Base-by-base conservation (phyloP, 2,113 vertebrate species). In the Platysteira castanea region DNA sequence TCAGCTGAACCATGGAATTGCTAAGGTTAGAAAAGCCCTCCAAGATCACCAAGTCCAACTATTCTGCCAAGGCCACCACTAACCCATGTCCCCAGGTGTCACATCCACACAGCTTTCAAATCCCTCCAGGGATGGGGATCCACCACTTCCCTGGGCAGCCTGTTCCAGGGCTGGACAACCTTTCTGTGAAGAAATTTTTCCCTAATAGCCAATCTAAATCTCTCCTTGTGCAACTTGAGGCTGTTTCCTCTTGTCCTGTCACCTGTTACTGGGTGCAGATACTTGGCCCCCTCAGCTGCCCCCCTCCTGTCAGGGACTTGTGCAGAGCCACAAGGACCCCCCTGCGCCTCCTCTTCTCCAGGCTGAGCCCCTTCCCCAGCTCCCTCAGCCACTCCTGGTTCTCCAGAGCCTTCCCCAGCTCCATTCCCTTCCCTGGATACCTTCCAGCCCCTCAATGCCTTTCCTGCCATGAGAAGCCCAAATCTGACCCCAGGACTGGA, bases 201-300 rank as follows among this genome's bases (percentile, higher is more conserved):
- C 15, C 15, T 37, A 8, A 17, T 49, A 30, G 20, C 57, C 28
- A 41, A 12, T 50, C 46, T 20, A 39, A 61, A 50, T 35, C 13
- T 39, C 56, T 6, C 33, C 21, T 77, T 46, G 35, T 15, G 13
- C 6, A 77, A 33, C 22, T 39, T 20, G 22, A 41, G 28, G 35
- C 10, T 0, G 0, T 50, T 49, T 61, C 35, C 44, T 39, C 22
- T 61, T 24, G 13, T 33, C 16, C 46, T 59, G 33, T 59, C 18
- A 0, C 13, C 19, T 44, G 31, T 20, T 18, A 8, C 54, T 37
- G 42, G 33, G 14, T 3, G 42, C 15, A 46, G 42, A 59, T 4
- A n/a, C 26, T 27, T 6, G 9, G 3, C 3, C 2, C 33, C 13
- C 14, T 33, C 3, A 15, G 19, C 33, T 57, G 11, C 8, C 0